A percentile compares a stretch with the other conserved stretches of the same genome.
phyloP scores from a whole-genome alignment of 2,113 vertebrate genomes.

The human (Homo sapiens) region GRCh38 chr7:41877001-41877500 shows the following conservation, averaged over 20 bases:
- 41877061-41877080: not conserved
- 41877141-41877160: not conserved
- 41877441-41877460: not conserved
- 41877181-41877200: not conserved
- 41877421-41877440: not conserved
- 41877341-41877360: not conserved
- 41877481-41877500: not conserved
- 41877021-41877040: not conserved
- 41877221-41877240: not conserved
- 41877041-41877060: not conserved
- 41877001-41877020: not conserved
- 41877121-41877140: not conserved
- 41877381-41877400: not conserved
- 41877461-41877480: not conserved
- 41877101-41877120: not conserved
- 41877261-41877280: not conserved
- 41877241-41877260: not conserved
- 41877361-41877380: not conserved
- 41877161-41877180: not conserved
- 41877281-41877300: not conserved
- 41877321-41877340: not conserved
- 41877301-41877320: not conserved
- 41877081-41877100: no score
- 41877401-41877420: not conserved
- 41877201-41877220: not conserved